phyloP scores from a whole-genome alignment of 2,113 vertebrate genomes.

The Sorex fumeus region DNA sequence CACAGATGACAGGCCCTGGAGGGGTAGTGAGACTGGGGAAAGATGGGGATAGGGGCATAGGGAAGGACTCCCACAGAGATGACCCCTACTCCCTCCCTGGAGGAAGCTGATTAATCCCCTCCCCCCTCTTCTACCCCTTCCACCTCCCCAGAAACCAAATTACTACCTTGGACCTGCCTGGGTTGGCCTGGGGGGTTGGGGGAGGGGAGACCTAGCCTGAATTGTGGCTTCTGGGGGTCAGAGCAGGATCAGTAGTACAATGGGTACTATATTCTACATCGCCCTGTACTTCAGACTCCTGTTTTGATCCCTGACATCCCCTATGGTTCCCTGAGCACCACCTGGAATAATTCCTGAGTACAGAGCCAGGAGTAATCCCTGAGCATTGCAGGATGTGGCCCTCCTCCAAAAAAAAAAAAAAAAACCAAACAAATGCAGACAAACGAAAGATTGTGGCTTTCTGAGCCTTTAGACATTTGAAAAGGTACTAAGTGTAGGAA shows the following conservation, averaged over 20 bases:
- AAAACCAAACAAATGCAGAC: neutral
- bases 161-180: neutral
- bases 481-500: constrained; percentile 47
- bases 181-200: neutral
- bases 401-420: too few relatives aligned
- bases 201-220: neutral
- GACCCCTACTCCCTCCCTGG: neutral
- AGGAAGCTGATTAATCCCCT: neutral
- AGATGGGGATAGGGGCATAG: neutral
- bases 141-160: neutral
- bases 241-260: too few relatives aligned
- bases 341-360: too few relatives aligned
- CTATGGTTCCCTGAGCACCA: too few relatives aligned
- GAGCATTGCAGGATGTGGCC: too few relatives aligned
- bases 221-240: neutral
- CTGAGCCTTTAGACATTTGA: too few relatives aligned
- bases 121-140: neutral
- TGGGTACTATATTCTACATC: too few relatives aligned
- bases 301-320: too few relatives aligned
- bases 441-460: neutral
- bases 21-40: neutral
- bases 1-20: neutral
- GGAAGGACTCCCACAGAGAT: neutral
- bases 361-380: too few relatives aligned
- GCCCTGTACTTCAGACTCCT: too few relatives aligned